Evolutionary conservation across 2,113 vertebrate species (phyloP).

Genomic region (Phylloscopus trochilus): DNA sequence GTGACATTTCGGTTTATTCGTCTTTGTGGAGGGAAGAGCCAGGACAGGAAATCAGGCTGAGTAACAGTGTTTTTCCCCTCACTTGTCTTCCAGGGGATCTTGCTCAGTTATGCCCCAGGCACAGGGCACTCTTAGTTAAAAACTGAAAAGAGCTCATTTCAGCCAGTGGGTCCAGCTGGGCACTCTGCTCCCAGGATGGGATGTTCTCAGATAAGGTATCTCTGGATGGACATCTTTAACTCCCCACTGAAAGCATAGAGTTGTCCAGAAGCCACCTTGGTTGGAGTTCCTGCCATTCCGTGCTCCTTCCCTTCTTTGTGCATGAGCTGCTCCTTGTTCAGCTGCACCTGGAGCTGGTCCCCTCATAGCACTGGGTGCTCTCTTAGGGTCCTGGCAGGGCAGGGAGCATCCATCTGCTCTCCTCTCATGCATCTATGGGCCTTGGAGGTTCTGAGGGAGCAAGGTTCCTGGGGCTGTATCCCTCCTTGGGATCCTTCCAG

Average conservation of each 20-base stretch:
- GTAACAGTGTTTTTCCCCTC: neutral
- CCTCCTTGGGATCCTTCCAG: neutral
- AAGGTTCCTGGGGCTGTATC: neutral
- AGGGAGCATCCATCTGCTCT: neutral
- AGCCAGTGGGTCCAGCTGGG: neutral
- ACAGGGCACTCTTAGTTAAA: neutral
- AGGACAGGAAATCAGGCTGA: neutral
- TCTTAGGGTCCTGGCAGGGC: neutral
- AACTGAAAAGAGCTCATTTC: neutral
- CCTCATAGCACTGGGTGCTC: neutral
- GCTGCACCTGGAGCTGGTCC: neutral
- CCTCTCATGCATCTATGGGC: fast-evolving
- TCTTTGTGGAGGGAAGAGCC: neutral
- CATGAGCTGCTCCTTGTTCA: neutral
- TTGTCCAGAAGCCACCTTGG: neutral
- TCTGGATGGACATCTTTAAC: neutral
- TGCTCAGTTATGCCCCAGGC: neutral
- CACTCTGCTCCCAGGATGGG: neutral
- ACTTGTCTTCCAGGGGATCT: neutral
- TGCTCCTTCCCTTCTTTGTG: neutral
- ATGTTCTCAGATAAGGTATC: neutral
- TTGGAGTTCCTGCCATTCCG: neutral
- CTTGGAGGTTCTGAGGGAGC: neutral
- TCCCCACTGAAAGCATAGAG: neutral
- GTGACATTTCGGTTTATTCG: neutral